Conservation (phyloP, 2,797 vertebrate species). For the Acanthornis magna region DNA sequence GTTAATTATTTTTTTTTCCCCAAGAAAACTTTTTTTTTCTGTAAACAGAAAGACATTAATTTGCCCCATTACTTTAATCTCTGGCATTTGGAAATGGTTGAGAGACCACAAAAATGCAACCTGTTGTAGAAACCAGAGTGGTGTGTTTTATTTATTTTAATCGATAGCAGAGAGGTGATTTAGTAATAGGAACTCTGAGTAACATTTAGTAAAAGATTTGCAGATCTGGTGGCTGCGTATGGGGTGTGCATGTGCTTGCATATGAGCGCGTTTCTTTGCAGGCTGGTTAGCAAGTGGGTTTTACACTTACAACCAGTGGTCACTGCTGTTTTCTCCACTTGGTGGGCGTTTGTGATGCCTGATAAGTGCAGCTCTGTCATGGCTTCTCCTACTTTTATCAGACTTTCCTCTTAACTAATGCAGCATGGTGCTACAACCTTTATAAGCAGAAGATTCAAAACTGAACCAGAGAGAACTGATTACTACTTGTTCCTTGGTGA, state of each 20-base stretch:
- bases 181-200: conserved; percentile 11
- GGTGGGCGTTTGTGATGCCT: neutral
- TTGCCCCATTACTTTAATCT: conserved; percentile 73
- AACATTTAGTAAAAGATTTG: conserved; percentile 26
- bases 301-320: neutral
- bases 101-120: conserved; percentile 79
- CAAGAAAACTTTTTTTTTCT: conserved; percentile 66
- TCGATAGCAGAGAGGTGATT: conserved; percentile 62
- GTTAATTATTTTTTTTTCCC: conserved; percentile 59
- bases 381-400: conserved; percentile 24
- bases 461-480: conserved; percentile 12
- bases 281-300: conserved; percentile 21
- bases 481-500: conserved; percentile 15
- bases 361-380: neutral
- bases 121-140: conserved; percentile 75
- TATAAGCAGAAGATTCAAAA: neutral
- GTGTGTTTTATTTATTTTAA: conserved; percentile 66
- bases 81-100: conserved; percentile 76
- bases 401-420: conserved; percentile 28
- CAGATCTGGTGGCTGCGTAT: neutral
- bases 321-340: conserved; percentile 21
- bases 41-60: conserved; percentile 65
- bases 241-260: conserved; percentile 37
- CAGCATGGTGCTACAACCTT: neutral
- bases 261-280: neutral